Evolutionary conservation across 1,140 invertebrate genomes (phyloP).

Genomic region (Acromyrmex heyeri): DNA sequence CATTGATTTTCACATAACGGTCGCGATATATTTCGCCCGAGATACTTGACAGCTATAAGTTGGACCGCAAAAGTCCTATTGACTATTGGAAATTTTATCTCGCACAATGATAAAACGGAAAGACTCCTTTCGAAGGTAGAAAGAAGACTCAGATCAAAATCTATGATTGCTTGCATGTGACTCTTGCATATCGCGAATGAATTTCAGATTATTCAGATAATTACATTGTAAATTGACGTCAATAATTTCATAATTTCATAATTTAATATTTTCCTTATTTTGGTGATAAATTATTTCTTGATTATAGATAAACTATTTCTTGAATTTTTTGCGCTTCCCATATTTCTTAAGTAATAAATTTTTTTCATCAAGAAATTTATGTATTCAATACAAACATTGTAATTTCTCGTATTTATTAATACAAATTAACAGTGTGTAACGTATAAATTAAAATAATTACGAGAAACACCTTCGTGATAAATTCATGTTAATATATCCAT

Average conservation of each 20-base stretch:
- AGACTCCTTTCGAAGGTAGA: neutral
- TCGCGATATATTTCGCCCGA: conserved; percentile 20
- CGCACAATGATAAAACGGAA: conserved; percentile 30
- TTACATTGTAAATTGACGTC: conserved; percentile 19
- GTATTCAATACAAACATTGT: neutral
- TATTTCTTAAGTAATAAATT: neutral
- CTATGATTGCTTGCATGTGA: neutral
- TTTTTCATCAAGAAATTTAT: neutral
- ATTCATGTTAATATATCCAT: neutral
- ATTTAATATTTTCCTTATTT: neutral
- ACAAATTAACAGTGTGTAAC: neutral
- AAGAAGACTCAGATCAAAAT: conserved; percentile 11
- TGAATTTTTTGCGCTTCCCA: neutral
- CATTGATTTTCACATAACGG: conserved; percentile 19
- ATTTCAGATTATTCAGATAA: conserved; percentile 31
- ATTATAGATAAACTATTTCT: neutral
- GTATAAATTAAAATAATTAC: neutral
- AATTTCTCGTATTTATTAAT: neutral
- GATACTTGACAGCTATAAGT: conserved; percentile 17
- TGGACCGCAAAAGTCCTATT: conserved; percentile 23
- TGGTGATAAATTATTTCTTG: neutral
- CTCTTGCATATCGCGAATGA: neutral
- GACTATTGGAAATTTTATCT: conserved; percentile 55
- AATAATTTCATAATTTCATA: neutral
- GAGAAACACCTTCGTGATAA: neutral